These are phyloP conservation scores for Microcebus murinus DNA, from an alignment of 2,113 vertebrate genomes.

Conservation along the genomic window DNA sequence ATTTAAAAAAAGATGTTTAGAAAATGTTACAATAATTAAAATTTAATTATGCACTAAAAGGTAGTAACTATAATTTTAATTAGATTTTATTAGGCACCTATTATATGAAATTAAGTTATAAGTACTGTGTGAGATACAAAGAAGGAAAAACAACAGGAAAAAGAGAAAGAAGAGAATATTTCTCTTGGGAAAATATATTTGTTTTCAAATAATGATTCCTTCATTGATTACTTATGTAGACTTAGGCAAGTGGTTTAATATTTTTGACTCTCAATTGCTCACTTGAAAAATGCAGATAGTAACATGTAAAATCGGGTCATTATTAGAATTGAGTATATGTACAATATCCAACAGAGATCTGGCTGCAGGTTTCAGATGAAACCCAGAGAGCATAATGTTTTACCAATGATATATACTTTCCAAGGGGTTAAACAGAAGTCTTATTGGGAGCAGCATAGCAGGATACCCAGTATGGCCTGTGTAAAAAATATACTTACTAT, in stretches of 20 bases:
- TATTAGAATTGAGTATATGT: neutral
- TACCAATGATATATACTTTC: neutral
- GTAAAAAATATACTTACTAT: neutral
- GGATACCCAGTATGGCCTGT: neutral
- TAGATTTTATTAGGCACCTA: neutral
- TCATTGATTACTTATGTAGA: neutral
- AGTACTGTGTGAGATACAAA: neutral
- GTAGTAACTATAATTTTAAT: conserved; percentile 7
- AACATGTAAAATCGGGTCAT: neutral
- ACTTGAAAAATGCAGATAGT: neutral
- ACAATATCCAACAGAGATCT: neutral
- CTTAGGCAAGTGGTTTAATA: neutral
- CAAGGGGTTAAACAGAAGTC: neutral
- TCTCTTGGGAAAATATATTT: neutral
- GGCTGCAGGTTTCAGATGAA: neutral
- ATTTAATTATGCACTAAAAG: conserved; percentile 23
- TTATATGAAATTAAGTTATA: neutral
- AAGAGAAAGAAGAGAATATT: neutral
- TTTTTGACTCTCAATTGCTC: neutral
- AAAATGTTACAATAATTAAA: neutral
- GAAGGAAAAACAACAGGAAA: neutral
- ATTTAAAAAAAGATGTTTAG: neutral
- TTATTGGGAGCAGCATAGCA: neutral
- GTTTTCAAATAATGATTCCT: neutral
- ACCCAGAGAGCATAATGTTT: neutral